Evolutionary conservation across 2,113 vertebrate genomes (phyloP), one percentile per base, ranked within the genome.

Genomic region (Lasiurus cinereus): DNA sequence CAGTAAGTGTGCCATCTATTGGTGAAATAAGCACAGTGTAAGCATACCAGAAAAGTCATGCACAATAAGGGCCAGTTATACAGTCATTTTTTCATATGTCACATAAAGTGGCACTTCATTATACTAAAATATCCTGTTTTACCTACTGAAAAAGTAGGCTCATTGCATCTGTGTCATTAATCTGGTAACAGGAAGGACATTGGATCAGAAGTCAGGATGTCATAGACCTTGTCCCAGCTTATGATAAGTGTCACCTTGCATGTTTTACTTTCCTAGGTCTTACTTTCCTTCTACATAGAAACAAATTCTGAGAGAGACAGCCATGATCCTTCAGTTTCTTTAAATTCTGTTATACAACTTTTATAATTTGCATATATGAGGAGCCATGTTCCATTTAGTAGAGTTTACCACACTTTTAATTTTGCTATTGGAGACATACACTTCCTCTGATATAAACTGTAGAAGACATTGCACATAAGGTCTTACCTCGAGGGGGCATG

Each of bases 1-100:
- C 29, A 74, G 39, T 86, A 78, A 64, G 85, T 70, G 66, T 54
- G 94, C 97, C 96, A 97, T 88, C 97, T 97, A 83, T 74, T 90
- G 97, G 92, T 52, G 22, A 70, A 93, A 83, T 0, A 88, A 79
- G 64, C n/a, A 50, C 54, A 90, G 16, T 85, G 88, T 70, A 92
- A 80, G n/a, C 33, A 76, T 2, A 43, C 2, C 1, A 24, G 8
- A 12, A 83, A 88, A 82, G 10, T 12, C 3, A 1, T 1, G 6
- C 59, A 62, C 59, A 33, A 22, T 73, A 14, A 73, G 8, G 67
- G 15, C 36, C 19, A n/a, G 8, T 62, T 52, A n/a, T 8, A 16
- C 8, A 56, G 64, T 3, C 29, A 5, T 43, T 31, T 27, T 72
- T 69, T 59, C n/a, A 6, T 24, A n/a, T 66, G 15, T 19, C n/a